Evolutionary conservation across 2,113 vertebrate genomes (phyloP).

Genomic region (Dipodomys ordii): DNA sequence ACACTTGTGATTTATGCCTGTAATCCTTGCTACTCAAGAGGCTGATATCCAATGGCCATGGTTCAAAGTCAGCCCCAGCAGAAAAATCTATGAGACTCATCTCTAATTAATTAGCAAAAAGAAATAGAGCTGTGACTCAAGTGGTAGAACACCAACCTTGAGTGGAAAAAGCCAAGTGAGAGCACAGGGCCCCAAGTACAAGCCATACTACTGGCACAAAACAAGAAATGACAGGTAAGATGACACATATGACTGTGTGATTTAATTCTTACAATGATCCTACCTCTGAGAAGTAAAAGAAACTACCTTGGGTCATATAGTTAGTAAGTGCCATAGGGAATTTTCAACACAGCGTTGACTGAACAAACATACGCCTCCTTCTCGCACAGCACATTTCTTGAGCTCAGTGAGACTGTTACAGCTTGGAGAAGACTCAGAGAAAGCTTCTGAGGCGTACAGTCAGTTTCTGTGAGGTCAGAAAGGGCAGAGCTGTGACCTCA

Average conservation of each 20-base stretch:
- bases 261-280: constrained; percentile 13
- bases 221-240: too few species aligned
- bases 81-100: too few species aligned
- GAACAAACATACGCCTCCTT: background rate
- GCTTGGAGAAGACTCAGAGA: constrained; percentile 16
- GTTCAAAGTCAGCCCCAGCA: too few species aligned
- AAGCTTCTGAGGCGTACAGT: background rate
- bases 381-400: background rate
- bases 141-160: too few species aligned
- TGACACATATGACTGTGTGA: background rate
- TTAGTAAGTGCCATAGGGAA: background rate
- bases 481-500: background rate
- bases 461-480: background rate
- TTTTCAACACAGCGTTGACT: constrained; percentile 38
- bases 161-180: too few species aligned
- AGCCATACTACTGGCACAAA: too few species aligned
- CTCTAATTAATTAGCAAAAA: too few species aligned
- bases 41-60: too few species aligned
- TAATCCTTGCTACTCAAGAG: too few species aligned
- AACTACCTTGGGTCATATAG: background rate
- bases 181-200: too few species aligned
- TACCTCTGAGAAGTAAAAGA: constrained; percentile 33
- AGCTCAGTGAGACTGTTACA: constrained; percentile 4
- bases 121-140: too few species aligned
- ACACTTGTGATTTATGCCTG: too few species aligned